Evolutionary conservation across 2,113 vertebrate genomes (phyloP), one percentile per base, ranked within the genome.

Genomic region (Phalacrocorax aristotelis): DNA sequence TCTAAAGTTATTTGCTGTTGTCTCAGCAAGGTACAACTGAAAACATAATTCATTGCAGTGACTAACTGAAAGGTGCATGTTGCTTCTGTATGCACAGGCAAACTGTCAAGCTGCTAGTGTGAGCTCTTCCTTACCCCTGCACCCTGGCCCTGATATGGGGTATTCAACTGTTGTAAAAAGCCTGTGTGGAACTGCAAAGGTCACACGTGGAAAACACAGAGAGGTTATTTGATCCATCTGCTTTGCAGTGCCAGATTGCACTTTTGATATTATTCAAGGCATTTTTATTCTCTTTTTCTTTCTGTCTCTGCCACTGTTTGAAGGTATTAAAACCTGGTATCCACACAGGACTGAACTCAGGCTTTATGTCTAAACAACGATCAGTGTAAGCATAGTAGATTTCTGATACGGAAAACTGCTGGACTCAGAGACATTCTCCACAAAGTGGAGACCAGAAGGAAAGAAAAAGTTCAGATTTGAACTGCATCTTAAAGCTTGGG

Each of bases 21-120:
- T 72, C 19, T 94, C 66, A 51, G 38, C 51, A 66, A 92, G 74
- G 91, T 95, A 91, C 89, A 95, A 38, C 74, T n/a, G 83, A 77
- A 91, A 95, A 46, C 93, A 94, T 97, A 96, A 97, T 95, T 96
- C 94, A 97, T 36, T 85, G 66, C 65, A 62, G 58, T 42, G 61
- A 58, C 81, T 85, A 38, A 77, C 77, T 34, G 46, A 93, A 94
- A 89, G 78, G 84, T 76, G 74, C 7, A 0, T 71, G 44, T 44
- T 93, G 76, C 92, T 83, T 66, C 72, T 75, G 64, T 81, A 71
- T 62, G 81, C 54, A 14, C 32, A 89, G 95, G 87, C 89, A 95
- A 89, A 86, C 36, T 84, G 52, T 62, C 70, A 66, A 34, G 89
- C 58, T 83, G 42, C 38, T 94, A 7, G 49, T 51, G 32, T 60